A percentile compares a stretch with the other conserved stretches of the same genome.
phyloP scores from a whole-genome alignment of 2,797 vertebrate genomes.

The Malacoraja senta region DNA sequence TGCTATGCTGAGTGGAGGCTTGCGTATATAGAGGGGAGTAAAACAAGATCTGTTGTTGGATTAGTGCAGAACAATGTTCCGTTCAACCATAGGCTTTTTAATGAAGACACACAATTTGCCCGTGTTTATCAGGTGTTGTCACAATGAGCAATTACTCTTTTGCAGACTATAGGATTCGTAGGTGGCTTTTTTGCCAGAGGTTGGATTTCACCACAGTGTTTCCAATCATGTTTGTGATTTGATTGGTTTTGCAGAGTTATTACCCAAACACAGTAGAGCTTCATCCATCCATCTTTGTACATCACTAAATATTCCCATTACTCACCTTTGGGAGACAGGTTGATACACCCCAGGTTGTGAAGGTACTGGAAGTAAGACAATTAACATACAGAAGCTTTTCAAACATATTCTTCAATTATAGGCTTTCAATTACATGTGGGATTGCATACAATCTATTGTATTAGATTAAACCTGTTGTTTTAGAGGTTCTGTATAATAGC shows the following conservation, averaged over 20 bases:
- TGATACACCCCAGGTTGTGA: not conserved
- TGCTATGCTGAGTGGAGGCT: too few species aligned
- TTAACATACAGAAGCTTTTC: not conserved
- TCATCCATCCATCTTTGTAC: not conserved
- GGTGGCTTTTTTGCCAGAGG: not conserved
- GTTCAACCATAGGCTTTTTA: not conserved
- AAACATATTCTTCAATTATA: not conserved
- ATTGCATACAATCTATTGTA: not conserved
- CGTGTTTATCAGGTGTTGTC: not conserved
- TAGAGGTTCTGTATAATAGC: not conserved
- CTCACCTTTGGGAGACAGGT: not conserved
- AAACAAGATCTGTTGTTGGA: not conserved
- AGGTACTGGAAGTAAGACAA: not conserved
- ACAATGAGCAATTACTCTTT: too few species aligned
- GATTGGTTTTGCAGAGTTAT: not conserved
- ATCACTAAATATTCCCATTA: not conserved
- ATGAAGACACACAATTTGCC: not conserved
- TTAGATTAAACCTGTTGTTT: not conserved
- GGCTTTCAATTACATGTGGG: conserved; percentile 1
- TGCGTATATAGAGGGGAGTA: not conserved
- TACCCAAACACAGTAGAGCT: not conserved
- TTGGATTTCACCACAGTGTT: not conserved
- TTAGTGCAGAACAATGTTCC: not conserved
- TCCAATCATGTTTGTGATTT: not conserved
- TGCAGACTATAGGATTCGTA: not conserved